phyloP scores from a whole-genome alignment of 1,140 invertebrate genomes.

The Drosophila kepulauana region DNA sequence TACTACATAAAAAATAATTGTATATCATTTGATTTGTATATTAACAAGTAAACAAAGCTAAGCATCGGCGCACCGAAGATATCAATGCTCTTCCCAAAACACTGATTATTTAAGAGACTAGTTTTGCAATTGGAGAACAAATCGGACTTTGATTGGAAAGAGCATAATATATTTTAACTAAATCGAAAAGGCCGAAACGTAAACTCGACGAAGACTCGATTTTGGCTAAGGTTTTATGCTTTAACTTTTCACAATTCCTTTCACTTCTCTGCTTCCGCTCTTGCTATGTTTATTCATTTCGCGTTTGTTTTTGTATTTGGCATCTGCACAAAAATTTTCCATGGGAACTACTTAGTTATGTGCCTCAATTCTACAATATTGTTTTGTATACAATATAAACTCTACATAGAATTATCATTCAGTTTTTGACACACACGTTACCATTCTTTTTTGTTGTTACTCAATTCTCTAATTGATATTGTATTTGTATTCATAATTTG shows the following conservation, averaged over 20 bases:
- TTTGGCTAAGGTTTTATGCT: conserved; percentile 23
- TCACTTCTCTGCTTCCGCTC: conserved; percentile 4
- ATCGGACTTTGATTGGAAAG: conserved; percentile 37
- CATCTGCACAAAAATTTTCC: conserved; percentile 57
- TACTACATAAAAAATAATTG: conserved; percentile 29
- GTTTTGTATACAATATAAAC: conserved; percentile 24
- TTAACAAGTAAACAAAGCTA: conserved; percentile 59
- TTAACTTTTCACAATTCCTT: conserved; percentile 20
- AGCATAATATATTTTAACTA: conserved; percentile 56
- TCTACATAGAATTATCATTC: conserved; percentile 40
- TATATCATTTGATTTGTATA: conserved; percentile 32
- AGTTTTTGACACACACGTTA: conserved; percentile 69
- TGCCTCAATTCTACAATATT: conserved; percentile 49
- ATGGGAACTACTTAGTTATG: conserved; percentile 58
- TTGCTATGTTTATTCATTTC: neutral
- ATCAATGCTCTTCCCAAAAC: conserved; percentile 24
- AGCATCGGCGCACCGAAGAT: conserved; percentile 44
- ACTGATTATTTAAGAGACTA: conserved; percentile 5
- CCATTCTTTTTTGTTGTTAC: conserved; percentile 8
- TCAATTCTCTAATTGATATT: conserved; percentile 45
- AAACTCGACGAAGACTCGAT: conserved; percentile 33
- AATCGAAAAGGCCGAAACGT: conserved; percentile 46
- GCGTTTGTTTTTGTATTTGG: conserved; percentile 41
- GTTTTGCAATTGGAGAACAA: conserved; percentile 16
- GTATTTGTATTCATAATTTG: conserved; percentile 34